Evolutionary conservation across 2,113 vertebrate species (phyloP).

Genomic region (Vimba vimba): DNA sequence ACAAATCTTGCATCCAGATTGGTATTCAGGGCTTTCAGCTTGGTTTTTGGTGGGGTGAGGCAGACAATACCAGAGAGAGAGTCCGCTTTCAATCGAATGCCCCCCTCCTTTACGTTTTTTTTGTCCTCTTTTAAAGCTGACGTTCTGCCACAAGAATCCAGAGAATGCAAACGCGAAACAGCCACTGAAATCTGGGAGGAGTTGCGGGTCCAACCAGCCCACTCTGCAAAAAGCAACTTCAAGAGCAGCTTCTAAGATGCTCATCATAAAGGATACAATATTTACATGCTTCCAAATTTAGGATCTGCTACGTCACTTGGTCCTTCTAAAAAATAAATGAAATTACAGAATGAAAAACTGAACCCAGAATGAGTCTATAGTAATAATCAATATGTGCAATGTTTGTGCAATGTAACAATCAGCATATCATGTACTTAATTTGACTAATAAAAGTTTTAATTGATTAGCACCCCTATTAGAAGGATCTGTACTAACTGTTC

Average conservation of each 20-base stretch:
- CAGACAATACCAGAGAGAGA: constrained; percentile 28
- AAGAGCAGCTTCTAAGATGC: background rate
- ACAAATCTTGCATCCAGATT: background rate
- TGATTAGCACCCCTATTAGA: background rate
- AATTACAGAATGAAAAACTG: background rate
- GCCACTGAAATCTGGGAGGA: constrained; percentile 34
- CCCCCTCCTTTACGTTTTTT: constrained; percentile 25
- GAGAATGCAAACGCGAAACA: constrained; percentile 57
- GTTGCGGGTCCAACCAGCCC: constrained; percentile 8
- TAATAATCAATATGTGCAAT: background rate
- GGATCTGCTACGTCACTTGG: background rate
- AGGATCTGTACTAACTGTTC: background rate
- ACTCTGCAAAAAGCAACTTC: constrained; percentile 6
- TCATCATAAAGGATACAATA: constrained; percentile 11
- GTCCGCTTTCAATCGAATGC: background rate
- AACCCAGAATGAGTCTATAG: background rate
- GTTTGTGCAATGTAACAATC: background rate
- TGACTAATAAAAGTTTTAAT: background rate
- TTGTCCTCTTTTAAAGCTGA: constrained; percentile 50
- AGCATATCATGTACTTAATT: background rate
- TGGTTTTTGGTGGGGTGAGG: background rate
- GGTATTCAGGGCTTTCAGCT: background rate
- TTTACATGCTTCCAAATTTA: constrained; percentile 17
- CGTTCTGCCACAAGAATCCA: constrained; percentile 61
- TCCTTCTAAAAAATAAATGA: background rate